A percentile compares a stretch with the other conserved stretches of the same genome.
phyloP scores from a whole-genome alignment of 2,797 vertebrate genomes.

The Loriculus beryllinus region DNA sequence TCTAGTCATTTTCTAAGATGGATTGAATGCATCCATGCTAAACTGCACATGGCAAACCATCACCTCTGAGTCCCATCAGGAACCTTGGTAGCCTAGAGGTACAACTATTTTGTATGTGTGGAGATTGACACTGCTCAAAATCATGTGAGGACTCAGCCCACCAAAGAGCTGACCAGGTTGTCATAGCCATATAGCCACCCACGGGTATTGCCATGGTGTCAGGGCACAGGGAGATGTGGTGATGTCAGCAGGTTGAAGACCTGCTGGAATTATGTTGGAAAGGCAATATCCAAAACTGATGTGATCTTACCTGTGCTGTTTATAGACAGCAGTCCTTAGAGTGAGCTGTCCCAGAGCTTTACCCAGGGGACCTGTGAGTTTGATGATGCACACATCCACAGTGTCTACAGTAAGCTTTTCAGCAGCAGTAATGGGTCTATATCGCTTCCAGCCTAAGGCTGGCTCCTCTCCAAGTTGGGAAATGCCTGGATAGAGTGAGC shows the following conservation, averaged over 20 bases:
- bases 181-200: accelerated
- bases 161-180: not conserved
- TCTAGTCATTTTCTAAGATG: not conserved
- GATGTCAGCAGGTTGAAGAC: not conserved
- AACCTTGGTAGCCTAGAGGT: not conserved
- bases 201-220: not conserved
- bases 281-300: not conserved
- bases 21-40: not conserved
- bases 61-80: not conserved
- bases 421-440: not conserved
- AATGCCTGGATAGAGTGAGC: not conserved
- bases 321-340: not conserved
- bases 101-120: not conserved
- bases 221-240: accelerated
- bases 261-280: not conserved
- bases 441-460: not conserved
- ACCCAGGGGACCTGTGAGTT: not conserved
- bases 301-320: not conserved
- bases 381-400: not conserved
- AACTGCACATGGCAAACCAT: not conserved
- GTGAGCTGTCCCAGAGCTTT: not conserved
- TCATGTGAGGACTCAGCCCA: not conserved
- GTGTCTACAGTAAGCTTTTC: not conserved
- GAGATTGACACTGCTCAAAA: not conserved
- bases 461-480: slow-evolving; percentile 2